phyloP scores from a whole-genome alignment of 2,888 invertebrate species.

The Erebia epiphron region DNA sequence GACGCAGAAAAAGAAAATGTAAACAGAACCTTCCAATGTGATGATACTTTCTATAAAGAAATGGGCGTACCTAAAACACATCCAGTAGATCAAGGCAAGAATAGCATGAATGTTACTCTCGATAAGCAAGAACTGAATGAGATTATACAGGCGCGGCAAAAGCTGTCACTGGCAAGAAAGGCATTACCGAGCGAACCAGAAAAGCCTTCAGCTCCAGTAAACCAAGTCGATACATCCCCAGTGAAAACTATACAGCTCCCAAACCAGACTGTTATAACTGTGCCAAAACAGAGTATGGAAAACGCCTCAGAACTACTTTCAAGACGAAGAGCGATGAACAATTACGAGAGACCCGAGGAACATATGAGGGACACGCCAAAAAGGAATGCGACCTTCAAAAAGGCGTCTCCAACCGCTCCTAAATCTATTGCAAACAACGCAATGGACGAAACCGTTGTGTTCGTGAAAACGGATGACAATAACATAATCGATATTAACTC shows the following conservation, averaged over 20 bases:
- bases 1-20: constrained; percentile 75
- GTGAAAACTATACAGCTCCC: constrained; percentile 72
- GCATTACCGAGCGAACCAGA: constrained; percentile 67
- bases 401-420: constrained; percentile 63
- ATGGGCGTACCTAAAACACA: constrained; percentile 60
- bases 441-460: constrained; percentile 69
- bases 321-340: constrained; percentile 63
- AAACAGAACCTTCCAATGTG: constrained; percentile 62
- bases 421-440: constrained; percentile 53
- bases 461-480: constrained; percentile 61
- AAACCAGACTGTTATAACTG: constrained; percentile 69
- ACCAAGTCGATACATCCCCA: constrained; percentile 57
- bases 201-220: constrained; percentile 48
- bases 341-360: constrained; percentile 63
- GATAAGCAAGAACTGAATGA: constrained; percentile 77
- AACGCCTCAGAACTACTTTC: constrained; percentile 72
- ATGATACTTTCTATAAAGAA: constrained; percentile 73
- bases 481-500: constrained; percentile 76
- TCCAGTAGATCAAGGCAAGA: constrained; percentile 53
- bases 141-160: constrained; percentile 75
- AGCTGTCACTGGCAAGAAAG: constrained; percentile 70
- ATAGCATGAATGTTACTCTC: constrained; percentile 68
- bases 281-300: constrained; percentile 70
- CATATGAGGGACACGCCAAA: constrained; percentile 62
- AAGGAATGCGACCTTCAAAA: constrained; percentile 72